Base-by-base conservation (phyloP, 1,140 invertebrate species). In the Hypsibius dujardini region DNA sequence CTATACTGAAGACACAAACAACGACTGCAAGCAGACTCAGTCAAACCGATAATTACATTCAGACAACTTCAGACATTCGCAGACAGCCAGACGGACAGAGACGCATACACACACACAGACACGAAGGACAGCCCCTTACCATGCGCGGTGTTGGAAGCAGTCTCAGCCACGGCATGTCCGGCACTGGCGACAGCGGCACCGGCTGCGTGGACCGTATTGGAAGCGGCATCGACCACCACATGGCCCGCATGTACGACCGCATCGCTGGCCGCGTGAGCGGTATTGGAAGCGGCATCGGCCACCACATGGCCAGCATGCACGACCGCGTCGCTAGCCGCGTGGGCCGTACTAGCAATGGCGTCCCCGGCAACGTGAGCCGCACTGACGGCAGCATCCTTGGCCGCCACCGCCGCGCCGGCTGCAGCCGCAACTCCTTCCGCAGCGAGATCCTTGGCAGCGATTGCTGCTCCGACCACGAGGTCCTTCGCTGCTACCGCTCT, bases 281-380 rank as follows among this genome's bases (percentile, higher is more conserved):
- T 42, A 3, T 7, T 42, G 42, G 42, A 12, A 42, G 7, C 62
- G 62, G 62, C 42, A 67, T 67, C 62, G 62, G 62, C 62, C 7
- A 67, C 62, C 12, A 67, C 62, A 42, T 67, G 62, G 62, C 7
- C 62, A 67, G 62, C 62, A 67, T n/a, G 7, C 7, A n/a, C 50
- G 7, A n/a, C 50, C 50, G 50, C n/a, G 50, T 56, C 50, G n/a
- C 7, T n/a, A 7, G n/a, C 50, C 7, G n/a, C 50, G 50, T 56
- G 50, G 7, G 7, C 50, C 50, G n/a, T n/a, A 7, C 7, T n/a
- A 7, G 50, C 50, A n/a, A n/a, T n/a, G 7, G 7, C n/a, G n/a
- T 56, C 50, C 50, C 7, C 50, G 7, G n/a, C 50, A 56, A 56
- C 50, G 50, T 56, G 50, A n/a, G 50, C 50, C 7, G 50, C 50